phyloP scores from a whole-genome alignment of 1,140 invertebrate species.

The Copidosoma floridanum region DNA sequence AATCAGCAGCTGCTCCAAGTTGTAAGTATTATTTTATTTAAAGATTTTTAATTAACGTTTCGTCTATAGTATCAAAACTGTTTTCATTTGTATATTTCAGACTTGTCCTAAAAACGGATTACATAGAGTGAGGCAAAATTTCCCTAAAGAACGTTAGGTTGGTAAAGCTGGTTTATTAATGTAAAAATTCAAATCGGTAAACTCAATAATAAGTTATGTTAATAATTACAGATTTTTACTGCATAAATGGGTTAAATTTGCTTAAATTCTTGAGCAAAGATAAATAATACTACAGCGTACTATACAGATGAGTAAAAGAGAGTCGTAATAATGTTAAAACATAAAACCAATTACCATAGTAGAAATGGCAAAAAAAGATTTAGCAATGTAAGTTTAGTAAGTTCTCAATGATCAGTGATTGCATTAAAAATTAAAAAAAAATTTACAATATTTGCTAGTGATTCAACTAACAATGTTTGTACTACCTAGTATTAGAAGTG shows the following conservation, averaged over 20 bases:
- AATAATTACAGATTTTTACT: slow-evolving; percentile 41
- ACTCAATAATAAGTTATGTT: slow-evolving; percentile 13
- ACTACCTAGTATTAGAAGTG: slow-evolving; percentile 44
- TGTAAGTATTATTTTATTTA: slow-evolving; percentile 60
- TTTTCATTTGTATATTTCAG: slow-evolving; percentile 12
- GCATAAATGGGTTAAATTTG: slow-evolving; percentile 38
- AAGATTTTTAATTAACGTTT: too few relatives aligned
- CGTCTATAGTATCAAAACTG: too few relatives aligned
- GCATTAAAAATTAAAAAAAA: slow-evolving; percentile 36
- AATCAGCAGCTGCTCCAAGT: slow-evolving; percentile 64
- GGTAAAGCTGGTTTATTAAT: too few relatives aligned
- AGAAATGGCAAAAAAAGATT: slow-evolving; percentile 30
- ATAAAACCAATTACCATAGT: slow-evolving; percentile 27
- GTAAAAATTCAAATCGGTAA: too few relatives aligned
- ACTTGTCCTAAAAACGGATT: slow-evolving; percentile 39
- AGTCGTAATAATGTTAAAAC: slow-evolving; percentile 24
- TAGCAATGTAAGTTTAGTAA: slow-evolving; percentile 49
- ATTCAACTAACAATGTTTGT: slow-evolving; percentile 53
- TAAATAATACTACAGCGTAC: slow-evolving; percentile 19
- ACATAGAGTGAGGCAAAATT: slow-evolving; percentile 46
- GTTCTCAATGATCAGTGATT: slow-evolving; percentile 41
- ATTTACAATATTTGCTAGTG: slow-evolving; percentile 47
- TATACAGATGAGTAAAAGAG: slow-evolving; percentile 9
- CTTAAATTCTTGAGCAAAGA: slow-evolving; percentile 33
- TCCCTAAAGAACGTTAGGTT: slow-evolving; percentile 53